Evolutionary conservation across 1,140 invertebrate species (phyloP).

Genomic region (Spodoptera frugiperda): DNA sequence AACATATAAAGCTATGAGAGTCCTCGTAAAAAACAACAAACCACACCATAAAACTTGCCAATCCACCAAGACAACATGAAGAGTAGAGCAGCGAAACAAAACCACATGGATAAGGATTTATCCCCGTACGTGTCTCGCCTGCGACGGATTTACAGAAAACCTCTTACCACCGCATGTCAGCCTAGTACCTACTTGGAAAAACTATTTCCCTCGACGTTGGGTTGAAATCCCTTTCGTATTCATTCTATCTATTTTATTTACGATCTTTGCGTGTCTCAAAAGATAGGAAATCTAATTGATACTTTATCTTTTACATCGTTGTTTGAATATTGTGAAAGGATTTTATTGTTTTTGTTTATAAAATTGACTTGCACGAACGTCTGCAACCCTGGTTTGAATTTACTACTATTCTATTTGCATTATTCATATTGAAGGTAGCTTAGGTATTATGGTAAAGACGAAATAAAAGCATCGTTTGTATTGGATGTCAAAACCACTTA

Average conservation of each 20-base stretch:
- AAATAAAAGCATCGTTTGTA: too few relatives aligned
- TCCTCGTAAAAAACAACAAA: slow-evolving; percentile 28
- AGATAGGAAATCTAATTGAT: slow-evolving; percentile 26
- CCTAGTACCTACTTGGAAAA: slow-evolving; percentile 56
- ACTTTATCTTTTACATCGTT: slow-evolving; percentile 24
- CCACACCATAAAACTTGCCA: slow-evolving; percentile 43
- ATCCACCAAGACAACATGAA: slow-evolving; percentile 48
- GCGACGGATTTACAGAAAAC: slow-evolving; percentile 57
- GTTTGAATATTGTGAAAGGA: slow-evolving; percentile 10
- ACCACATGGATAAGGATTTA: slow-evolving; percentile 48
- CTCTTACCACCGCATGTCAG: slow-evolving; percentile 56
- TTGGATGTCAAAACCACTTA: too few relatives aligned
- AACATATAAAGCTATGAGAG: background rate
- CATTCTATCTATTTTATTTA: slow-evolving; percentile 31
- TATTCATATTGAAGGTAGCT: background rate
- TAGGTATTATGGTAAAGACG: slow-evolving; percentile 1
- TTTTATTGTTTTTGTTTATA: slow-evolving; percentile 36
- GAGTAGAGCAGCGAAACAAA: slow-evolving; percentile 37
- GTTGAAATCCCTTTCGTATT: slow-evolving; percentile 30
- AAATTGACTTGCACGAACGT: slow-evolving; percentile 15
- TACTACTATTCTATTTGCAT: slow-evolving; percentile 9
- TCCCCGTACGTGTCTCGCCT: slow-evolving; percentile 46
- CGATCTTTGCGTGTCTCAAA: slow-evolving; percentile 31
- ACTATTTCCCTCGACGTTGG: slow-evolving; percentile 49
- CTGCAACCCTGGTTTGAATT: background rate